Evolutionary conservation across 2,888 invertebrate genomes (phyloP).

Genomic region (Melanostoma mellinum): DNA sequence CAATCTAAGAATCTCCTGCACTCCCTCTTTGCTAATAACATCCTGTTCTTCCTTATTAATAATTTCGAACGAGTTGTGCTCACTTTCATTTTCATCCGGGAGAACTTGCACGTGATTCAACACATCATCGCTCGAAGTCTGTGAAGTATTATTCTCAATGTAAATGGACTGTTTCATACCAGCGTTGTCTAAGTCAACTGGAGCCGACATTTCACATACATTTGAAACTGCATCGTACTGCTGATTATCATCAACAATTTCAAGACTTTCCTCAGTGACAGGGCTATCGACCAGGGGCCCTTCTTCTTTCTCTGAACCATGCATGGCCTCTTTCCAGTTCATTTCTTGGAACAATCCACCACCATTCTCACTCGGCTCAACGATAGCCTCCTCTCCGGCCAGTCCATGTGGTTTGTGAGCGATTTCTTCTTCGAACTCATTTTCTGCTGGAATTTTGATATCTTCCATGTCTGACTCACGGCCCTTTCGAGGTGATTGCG

Average conservation of each 20-base stretch:
- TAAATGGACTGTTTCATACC: constrained; percentile 79
- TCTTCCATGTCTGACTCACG: constrained; percentile 79
- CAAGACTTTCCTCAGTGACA: constrained; percentile 53
- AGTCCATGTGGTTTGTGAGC: constrained; percentile 80
- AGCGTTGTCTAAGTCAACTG: constrained; percentile 70
- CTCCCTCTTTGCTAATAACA: constrained; percentile 45
- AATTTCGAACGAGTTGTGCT: constrained; percentile 70
- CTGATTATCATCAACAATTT: constrained; percentile 42
- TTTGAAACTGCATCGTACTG: constrained; percentile 27
- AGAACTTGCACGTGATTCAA: constrained; percentile 80
- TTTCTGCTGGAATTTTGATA: constrained; percentile 78
- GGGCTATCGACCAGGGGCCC: constrained; percentile 63
- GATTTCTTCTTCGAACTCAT: constrained; percentile 80
- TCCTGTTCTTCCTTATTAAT: constrained; percentile 30
- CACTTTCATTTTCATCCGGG: constrained; percentile 75
- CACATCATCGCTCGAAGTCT: constrained; percentile 74
- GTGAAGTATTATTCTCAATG: constrained; percentile 70
- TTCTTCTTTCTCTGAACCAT: constrained; percentile 75
- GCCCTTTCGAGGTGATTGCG: constrained; percentile 89
- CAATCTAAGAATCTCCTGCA: constrained; percentile 47
- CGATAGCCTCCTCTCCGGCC: constrained; percentile 75
- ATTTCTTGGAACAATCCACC: constrained; percentile 71
- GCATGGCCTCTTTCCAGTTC: constrained; percentile 76
- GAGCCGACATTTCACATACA: constrained; percentile 54
- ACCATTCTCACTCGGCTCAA: constrained; percentile 60